Evolutionary conservation across 1,140 invertebrate genomes (phyloP).

Genomic region (Aphidius ervi): DNA sequence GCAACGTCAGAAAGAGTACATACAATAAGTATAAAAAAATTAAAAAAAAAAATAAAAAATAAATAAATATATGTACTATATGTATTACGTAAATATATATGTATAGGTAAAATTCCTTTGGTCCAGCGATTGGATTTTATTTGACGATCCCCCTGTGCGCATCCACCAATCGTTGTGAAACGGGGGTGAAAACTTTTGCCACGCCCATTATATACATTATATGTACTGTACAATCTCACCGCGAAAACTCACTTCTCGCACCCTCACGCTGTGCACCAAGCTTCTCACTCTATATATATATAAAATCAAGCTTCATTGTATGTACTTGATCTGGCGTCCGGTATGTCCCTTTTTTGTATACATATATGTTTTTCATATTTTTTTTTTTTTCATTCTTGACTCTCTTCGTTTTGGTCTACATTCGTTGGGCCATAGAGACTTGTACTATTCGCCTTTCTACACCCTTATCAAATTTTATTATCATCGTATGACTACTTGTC

Average conservation of each 20-base stretch:
- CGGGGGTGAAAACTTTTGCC: conserved; percentile 32
- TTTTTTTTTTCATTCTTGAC: background rate
- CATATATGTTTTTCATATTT: too few relatives aligned
- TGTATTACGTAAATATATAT: too few relatives aligned
- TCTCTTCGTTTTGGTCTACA: conserved; percentile 6
- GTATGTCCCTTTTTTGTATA: too few relatives aligned
- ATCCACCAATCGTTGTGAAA: conserved; percentile 43
- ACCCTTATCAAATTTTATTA: conserved; percentile 55
- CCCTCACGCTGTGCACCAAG: background rate
- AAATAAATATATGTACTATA: conserved; percentile 25
- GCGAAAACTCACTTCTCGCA: conserved; percentile 13
- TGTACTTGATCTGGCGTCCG: too few relatives aligned
- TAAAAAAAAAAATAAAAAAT: background rate
- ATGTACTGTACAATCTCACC: conserved; percentile 19
- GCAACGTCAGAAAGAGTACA: conserved; percentile 16
- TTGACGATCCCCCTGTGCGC: conserved; percentile 46
- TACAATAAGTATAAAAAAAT: conserved; percentile 30
- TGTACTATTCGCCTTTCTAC: conserved; percentile 29
- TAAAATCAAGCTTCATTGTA: background rate
- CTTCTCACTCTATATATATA: conserved; percentile 5
- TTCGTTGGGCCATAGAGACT: background rate
- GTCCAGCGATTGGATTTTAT: conserved; percentile 54
- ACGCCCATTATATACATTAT: conserved; percentile 36
- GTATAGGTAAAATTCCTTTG: conserved; percentile 42
- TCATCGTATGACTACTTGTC: conserved; percentile 34